A percentile compares a stretch with the other conserved stretches of the same genome.
These are phyloP conservation scores for Eurystomus gularis DNA, from an alignment of 2,113 vertebrate genomes.

Conservation along the genomic window DNA sequence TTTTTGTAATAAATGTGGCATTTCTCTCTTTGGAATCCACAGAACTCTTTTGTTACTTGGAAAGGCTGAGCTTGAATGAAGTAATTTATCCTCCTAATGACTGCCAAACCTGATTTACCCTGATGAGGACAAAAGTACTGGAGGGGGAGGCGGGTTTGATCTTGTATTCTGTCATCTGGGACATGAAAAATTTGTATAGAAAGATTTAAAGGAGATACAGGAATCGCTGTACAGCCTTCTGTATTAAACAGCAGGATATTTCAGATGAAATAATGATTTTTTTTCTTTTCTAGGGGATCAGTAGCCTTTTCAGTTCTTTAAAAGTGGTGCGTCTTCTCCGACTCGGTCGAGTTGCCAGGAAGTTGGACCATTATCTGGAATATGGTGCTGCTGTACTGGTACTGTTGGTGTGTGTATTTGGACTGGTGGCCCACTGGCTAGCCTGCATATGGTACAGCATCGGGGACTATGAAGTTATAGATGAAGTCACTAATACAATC, in stretches of 20 bases:
- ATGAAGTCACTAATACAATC: conserved; percentile 91
- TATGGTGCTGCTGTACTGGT: conserved; percentile 95
- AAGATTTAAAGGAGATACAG: background rate
- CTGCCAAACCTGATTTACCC: background rate
- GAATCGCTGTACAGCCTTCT: background rate
- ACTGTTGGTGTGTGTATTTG: conserved; percentile 94
- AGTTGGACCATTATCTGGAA: conserved; percentile 96
- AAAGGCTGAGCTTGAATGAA: background rate
- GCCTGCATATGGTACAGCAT: conserved; percentile 99
- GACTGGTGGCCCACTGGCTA: conserved; percentile 95
- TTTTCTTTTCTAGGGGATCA: conserved; percentile 86
- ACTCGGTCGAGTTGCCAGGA: conserved; percentile 92
- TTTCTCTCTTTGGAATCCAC: background rate
- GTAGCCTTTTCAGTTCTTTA: conserved; percentile 95
- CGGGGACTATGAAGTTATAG: conserved; percentile 96
- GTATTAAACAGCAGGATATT: background rate
- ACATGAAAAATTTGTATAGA: background rate
- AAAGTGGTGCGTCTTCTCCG: conserved; percentile 95
- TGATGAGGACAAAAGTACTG: background rate
- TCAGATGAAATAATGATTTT: background rate
- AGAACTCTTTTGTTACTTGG: background rate
- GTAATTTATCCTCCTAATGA: background rate
- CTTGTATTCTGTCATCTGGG: background rate
- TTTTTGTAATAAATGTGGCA: background rate
- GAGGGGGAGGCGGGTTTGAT: background rate